Conservation (phyloP, 1,140 invertebrate genomes). For the Psix sp. region DNA sequence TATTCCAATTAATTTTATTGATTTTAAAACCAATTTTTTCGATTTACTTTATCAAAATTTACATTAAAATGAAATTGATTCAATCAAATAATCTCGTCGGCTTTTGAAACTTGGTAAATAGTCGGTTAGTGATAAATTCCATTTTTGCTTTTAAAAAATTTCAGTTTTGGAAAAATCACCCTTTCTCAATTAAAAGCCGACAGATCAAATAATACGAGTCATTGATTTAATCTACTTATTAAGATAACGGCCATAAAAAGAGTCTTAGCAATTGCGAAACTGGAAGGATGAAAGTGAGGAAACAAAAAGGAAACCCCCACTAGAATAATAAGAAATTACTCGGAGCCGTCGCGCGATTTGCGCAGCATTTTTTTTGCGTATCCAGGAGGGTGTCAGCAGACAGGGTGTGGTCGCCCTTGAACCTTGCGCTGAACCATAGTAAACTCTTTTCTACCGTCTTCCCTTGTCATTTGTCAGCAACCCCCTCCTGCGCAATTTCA, state of each 20-base stretch:
- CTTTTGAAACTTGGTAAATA: no score
- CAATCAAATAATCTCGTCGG: no score
- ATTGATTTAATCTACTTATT: no score
- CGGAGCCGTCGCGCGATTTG: slow-evolving; percentile 65
- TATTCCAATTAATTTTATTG: no score
- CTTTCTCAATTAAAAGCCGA: no score
- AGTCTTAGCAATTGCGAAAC: no score
- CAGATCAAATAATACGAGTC: no score
- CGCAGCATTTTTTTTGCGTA: slow-evolving; percentile 49
- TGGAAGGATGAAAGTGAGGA: slow-evolving; percentile 33
- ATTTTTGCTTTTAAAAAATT: not conserved
- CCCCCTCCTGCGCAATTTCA: slow-evolving; percentile 17
- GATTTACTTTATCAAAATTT: no score
- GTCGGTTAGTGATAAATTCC: no score
- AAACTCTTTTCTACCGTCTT: slow-evolving; percentile 52
- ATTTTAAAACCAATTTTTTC: no score
- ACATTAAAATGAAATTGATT: no score
- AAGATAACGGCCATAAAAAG: no score
- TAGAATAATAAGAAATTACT: slow-evolving; percentile 54
- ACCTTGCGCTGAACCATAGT: slow-evolving; percentile 62
- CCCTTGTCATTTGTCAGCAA: slow-evolving; percentile 55
- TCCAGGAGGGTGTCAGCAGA: slow-evolving; percentile 65
- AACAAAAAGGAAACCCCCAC: slow-evolving; percentile 34
- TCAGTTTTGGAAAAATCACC: not conserved
- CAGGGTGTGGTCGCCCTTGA: slow-evolving; percentile 76